phyloP scores from a whole-genome alignment of 92 coral and sea anemone genomes.

The Muricea muricata region DNA sequence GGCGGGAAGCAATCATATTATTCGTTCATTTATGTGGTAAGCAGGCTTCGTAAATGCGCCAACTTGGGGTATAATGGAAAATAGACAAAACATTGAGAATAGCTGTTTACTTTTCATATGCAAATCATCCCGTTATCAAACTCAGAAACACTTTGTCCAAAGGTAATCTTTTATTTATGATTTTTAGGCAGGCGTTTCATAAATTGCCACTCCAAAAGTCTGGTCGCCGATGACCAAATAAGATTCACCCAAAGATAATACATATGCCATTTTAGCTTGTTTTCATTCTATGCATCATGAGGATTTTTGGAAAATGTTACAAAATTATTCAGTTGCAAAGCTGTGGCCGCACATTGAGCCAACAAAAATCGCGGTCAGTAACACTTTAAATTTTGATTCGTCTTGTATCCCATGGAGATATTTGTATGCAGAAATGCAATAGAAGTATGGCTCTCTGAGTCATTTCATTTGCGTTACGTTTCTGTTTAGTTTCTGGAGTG shows the following conservation, averaged over 20 bases:
- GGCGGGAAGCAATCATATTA: background rate
- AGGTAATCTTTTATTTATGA: constrained; percentile 19
- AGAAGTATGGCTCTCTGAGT: too few species aligned
- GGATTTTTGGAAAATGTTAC: background rate
- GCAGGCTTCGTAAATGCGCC: background rate
- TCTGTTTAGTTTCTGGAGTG: too few species aligned
- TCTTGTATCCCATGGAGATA: too few species aligned
- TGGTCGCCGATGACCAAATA: too few species aligned
- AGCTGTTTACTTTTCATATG: constrained; percentile 17
- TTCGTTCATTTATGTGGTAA: background rate
- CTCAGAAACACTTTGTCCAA: background rate
- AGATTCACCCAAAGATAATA: background rate
- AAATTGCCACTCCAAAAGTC: background rate
- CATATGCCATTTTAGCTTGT: background rate
- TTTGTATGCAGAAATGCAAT: too few species aligned
- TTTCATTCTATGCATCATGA: background rate
- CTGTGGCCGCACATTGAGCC: background rate
- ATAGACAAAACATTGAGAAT: background rate
- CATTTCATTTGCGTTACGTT: too few species aligned
- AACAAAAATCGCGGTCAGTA: background rate
- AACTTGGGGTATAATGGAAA: background rate
- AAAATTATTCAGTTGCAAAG: background rate
- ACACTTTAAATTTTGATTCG: too few species aligned
- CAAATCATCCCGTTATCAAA: constrained; percentile 9
- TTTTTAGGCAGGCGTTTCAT: background rate